Percentiles rank a stretch among this genome's conserved stretches.
These are phyloP conservation scores for Deilephila porcellus DNA, from an alignment of 2,888 invertebrate genomes.

Conservation along the genomic window DNA sequence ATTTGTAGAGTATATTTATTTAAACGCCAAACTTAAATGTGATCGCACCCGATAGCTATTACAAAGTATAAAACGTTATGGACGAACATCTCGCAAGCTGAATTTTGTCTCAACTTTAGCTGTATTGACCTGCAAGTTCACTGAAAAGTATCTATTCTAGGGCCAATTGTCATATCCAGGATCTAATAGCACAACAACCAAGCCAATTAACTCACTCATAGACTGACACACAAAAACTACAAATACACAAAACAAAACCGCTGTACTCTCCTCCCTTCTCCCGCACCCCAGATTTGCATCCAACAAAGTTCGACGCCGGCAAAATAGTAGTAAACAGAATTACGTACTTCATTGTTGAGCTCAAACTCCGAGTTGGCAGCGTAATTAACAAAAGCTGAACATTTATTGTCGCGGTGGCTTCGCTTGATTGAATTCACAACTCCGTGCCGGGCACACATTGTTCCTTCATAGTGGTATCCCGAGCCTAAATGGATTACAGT, in stretches of 20 bases:
- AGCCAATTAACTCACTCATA: background rate
- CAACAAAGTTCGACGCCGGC: slow-evolving; percentile 53
- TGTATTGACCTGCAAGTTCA: too few relatives aligned
- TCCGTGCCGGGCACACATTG: slow-evolving; percentile 31
- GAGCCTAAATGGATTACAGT: slow-evolving; percentile 17
- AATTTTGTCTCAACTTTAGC: too few relatives aligned
- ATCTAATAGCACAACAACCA: too few relatives aligned
- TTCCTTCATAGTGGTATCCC: background rate
- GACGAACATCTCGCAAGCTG: too few relatives aligned
- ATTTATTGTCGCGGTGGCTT: slow-evolving; percentile 47
- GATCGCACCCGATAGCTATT: too few relatives aligned
- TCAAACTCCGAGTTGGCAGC: slow-evolving; percentile 50
- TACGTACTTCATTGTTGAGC: slow-evolving; percentile 58
- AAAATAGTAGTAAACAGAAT: slow-evolving; percentile 65
- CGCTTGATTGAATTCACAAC: slow-evolving; percentile 52
- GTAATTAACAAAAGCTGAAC: slow-evolving; percentile 61
- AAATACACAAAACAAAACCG: slow-evolving; percentile 31
- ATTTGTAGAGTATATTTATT: too few relatives aligned
- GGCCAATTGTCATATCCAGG: too few relatives aligned
- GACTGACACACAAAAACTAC: background rate
- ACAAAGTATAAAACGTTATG: too few relatives aligned
- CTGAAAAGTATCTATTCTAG: too few relatives aligned
- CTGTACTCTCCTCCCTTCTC: slow-evolving; percentile 34
- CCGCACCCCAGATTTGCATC: slow-evolving; percentile 54
- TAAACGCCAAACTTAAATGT: too few relatives aligned